phyloP scores from a whole-genome alignment of 2,888 invertebrate genomes.

The Rotaria socialis region DNA sequence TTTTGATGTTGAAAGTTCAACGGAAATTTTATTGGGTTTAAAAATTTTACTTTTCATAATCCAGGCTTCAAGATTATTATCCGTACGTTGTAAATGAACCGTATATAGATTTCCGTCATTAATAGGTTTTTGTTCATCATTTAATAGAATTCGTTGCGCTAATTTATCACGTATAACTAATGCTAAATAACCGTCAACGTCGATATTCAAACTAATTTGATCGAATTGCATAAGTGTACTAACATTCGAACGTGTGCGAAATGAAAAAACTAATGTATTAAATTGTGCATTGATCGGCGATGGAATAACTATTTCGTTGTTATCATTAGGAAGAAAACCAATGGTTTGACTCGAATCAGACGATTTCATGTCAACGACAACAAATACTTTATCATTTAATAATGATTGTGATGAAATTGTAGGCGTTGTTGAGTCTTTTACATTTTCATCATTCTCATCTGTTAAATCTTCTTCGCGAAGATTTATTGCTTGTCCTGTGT shows the following conservation, averaged over 20 bases:
- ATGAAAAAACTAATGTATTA: slow-evolving; percentile 7
- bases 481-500: background rate
- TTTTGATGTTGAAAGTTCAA: background rate
- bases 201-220: slow-evolving; percentile 15
- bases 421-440: background rate
- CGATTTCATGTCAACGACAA: slow-evolving; percentile 31
- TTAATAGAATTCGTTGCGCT: background rate
- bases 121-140: background rate
- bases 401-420: background rate
- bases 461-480: slow-evolving; percentile 10
- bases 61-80: slow-evolving; percentile 6
- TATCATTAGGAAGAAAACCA: background rate
- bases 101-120: background rate
- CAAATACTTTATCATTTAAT: background rate
- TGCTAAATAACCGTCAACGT: slow-evolving; percentile 7
- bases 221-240: background rate
- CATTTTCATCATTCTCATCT: background rate
- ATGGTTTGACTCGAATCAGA: background rate
- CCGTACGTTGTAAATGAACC: background rate
- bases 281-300: background rate
- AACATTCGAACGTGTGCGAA: slow-evolving; percentile 9
- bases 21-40: background rate
- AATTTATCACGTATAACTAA: slow-evolving; percentile 11
- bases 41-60: background rate
- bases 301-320: background rate